Evolutionary conservation across 2,797 vertebrate species (phyloP).

Genomic region (Glossophaga mutica): DNA sequence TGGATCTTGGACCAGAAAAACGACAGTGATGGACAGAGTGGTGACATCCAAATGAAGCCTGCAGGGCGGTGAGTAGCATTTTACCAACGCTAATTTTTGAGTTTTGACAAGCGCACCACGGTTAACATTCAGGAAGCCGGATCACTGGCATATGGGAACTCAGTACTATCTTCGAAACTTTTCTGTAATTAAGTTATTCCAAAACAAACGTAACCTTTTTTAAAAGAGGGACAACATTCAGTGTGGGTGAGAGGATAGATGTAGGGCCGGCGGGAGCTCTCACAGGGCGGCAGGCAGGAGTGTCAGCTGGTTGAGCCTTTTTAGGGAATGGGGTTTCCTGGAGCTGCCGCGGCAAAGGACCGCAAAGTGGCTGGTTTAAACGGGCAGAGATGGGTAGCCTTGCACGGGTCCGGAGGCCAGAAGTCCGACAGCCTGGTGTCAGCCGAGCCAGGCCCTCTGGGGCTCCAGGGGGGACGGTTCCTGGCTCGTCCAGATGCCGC

Average conservation of each 20-base stretch:
- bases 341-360: not conserved
- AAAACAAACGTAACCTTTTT: not conserved
- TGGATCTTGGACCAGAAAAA: not conserved
- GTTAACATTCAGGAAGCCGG: not conserved
- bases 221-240: not conserved
- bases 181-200: not conserved
- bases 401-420: not conserved
- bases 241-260: not conserved
- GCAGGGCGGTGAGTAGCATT: no score
- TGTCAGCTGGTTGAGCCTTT: not conserved
- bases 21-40: not conserved
- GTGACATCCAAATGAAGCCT: not conserved
- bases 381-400: not conserved
- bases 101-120: not conserved
- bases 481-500: not conserved
- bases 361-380: not conserved
- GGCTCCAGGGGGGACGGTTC: not conserved
- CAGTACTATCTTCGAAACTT: not conserved
- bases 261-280: rapidly evolving
- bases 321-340: not conserved
- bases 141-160: not conserved
- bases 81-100: not conserved
- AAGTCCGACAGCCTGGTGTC: not conserved
- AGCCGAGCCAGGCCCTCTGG: not conserved
- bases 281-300: rapidly evolving